Conservation (phyloP, 2,113 vertebrate genomes). For the Saimiri boliviensis region DNA sequence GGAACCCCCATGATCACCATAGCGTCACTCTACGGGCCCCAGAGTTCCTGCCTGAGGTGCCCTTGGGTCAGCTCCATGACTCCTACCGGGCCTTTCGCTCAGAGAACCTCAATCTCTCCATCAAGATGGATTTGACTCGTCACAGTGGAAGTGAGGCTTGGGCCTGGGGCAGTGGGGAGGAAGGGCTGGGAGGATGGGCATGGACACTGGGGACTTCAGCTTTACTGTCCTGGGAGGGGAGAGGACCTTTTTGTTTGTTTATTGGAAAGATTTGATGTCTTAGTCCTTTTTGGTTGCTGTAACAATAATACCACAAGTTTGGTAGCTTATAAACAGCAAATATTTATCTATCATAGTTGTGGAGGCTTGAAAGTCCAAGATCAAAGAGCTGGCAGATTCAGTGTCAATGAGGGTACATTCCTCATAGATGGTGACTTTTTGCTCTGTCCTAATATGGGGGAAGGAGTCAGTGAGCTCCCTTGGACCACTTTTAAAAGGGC, state of each 20-base stretch:
- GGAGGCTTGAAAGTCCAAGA: not conserved
- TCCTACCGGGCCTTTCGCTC: conserved; percentile 98
- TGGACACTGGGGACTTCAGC: not conserved
- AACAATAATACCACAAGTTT: not conserved
- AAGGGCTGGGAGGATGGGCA: conserved; percentile 30
- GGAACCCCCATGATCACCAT: conserved; percentile 97
- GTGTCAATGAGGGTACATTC: not conserved
- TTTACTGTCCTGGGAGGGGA: not conserved
- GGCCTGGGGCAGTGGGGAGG: conserved; percentile 26
- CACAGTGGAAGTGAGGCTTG: conserved; percentile 84
- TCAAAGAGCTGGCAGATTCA: not conserved
- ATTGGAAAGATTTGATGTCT: not conserved
- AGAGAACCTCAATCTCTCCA: conserved; percentile 96
- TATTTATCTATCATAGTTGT: not conserved
- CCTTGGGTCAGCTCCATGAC: conserved; percentile 93
- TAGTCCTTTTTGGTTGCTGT: not conserved
- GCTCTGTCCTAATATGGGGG: not conserved
- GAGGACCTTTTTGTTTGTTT: not conserved
- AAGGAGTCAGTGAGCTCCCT: not conserved
- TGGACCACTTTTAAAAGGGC: not conserved
- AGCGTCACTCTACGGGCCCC: conserved; percentile 92
- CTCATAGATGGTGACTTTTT: not conserved
- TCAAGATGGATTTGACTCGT: conserved; percentile 95
- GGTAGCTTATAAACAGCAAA: not conserved
- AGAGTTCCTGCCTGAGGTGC: conserved; percentile 91